Percentiles rank a stretch among this genome's conserved stretches.
Conservation (phyloP, 2,797 vertebrate species). For the Cottoperca gobio region DNA sequence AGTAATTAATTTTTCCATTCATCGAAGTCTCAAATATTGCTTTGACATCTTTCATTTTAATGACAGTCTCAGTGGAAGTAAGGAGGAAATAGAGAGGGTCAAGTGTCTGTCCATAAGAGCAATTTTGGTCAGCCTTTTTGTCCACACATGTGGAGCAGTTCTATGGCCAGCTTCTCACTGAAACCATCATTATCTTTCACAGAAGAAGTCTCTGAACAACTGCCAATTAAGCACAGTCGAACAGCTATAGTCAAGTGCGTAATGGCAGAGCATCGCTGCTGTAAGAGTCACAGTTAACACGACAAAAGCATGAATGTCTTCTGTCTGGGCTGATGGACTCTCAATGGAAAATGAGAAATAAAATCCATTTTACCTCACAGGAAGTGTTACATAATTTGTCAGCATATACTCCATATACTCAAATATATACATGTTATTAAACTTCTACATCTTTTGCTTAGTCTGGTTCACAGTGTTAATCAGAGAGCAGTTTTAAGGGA, state of each 20-base stretch:
- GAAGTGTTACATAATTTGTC: constrained; percentile 23
- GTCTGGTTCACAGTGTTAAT: constrained; percentile 32
- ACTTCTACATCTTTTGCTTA: constrained; percentile 12
- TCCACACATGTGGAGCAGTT: constrained; percentile 21
- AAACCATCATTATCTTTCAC: constrained; percentile 56
- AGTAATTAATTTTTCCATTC: neutral
- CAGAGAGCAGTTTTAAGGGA: neutral
- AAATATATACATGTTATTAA: constrained; percentile 20
- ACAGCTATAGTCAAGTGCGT: constrained; percentile 50
- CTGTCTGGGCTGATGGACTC: constrained; percentile 3
- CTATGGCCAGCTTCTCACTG: constrained; percentile 26
- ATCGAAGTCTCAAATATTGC: neutral
- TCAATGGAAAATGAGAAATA: neutral
- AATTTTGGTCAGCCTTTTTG: constrained; percentile 2
- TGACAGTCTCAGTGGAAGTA: neutral
- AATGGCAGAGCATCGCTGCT: constrained; percentile 9
- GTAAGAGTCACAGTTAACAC: constrained; percentile 20
- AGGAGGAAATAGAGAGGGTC: neutral
- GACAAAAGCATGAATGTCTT: constrained; percentile 28
- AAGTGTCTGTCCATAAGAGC: neutral
- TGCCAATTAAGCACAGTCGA: constrained; percentile 44
- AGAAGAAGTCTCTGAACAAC: constrained; percentile 52
- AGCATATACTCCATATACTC: neutral
- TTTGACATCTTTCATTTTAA: neutral
- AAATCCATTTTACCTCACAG: constrained; percentile 5